Base-by-base conservation (phyloP, 2,797 vertebrate genomes). In the Novumbra hubbsi region DNA sequence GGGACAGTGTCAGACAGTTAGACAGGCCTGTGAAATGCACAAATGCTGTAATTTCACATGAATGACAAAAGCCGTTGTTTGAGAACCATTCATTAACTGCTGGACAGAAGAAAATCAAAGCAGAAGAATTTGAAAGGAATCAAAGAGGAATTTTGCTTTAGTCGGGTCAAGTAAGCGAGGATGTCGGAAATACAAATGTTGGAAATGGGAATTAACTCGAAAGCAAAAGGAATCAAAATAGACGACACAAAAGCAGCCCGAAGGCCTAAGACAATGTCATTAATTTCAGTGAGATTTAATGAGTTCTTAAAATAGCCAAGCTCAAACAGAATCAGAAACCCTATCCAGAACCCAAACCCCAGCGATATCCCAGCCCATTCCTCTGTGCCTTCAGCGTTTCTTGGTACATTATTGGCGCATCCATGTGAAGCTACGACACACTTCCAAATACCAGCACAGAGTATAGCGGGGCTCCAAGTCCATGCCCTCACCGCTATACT, bases 1-100 rank as follows among this genome's bases (percentile, higher is more conserved):
- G 80, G 87, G 93, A 96, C 94, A 45, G 41, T 45, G 86, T 92
- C 63, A 87, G 90, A 91, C 95, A 86, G 93, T 92, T 92, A 93
- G 89, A 95, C 95, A 95, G 95, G 90, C 91, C 95, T 92, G 86
- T 80, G 85, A 93, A 95, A 96, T 96, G 95, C 94, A 95, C 91
- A 93, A 85, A 90, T 86, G 95, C 96, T 96, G 96, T 97, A 96
- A 95, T 96, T 98, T 96, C 98, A 98, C 98, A 98, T 97, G 96
- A 95, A 97, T 90, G 87, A 81, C 91, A 90, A 87, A 90, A 77
- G 34, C 73, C 72, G 9, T 45, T 76, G 12, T 15, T 80, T 77
- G 62, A 78, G 76, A 88, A 79, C 74, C 24, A 67, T 71, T 78
- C 32, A 41, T 45, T 19, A 17, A 73, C 70, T 30, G 30, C 6